Conservation (phyloP, 2,888 invertebrate genomes). For the Cephus rjabovi region DNA sequence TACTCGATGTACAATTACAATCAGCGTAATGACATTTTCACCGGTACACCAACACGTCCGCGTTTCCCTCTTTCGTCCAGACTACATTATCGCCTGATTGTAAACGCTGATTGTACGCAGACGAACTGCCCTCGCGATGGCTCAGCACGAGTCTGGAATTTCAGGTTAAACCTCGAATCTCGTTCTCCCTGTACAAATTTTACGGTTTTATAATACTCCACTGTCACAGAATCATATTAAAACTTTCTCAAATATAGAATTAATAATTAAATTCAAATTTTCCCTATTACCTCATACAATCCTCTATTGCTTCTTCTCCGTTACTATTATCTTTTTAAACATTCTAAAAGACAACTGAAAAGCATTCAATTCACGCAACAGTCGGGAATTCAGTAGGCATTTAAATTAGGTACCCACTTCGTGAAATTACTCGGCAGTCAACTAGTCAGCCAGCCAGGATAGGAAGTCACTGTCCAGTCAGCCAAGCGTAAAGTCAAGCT, state of each 20-base stretch:
- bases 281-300: neutral
- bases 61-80: conserved; percentile 31
- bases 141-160: neutral
- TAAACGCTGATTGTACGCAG: conserved; percentile 31
- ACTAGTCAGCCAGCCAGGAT: neutral
- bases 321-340: neutral
- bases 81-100: conserved; percentile 32
- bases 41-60: conserved; percentile 21
- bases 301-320: neutral
- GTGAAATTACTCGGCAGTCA: neutral
- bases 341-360: neutral
- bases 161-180: neutral
- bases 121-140: conserved; percentile 17
- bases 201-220: neutral
- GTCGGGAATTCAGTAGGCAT: neutral
- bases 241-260: neutral
- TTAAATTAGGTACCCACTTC: neutral
- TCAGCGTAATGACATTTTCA: conserved; percentile 55
- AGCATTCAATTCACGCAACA: neutral
- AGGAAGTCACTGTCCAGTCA: neutral
- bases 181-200: neutral
- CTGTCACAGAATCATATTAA: neutral
- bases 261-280: neutral
- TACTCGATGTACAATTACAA: conserved; percentile 52
- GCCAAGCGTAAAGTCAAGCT: neutral